Evolutionary conservation across 2,113 vertebrate genomes (phyloP), one percentile per base, ranked within the genome.

Genomic region (Rhegmatorhina hoffmannsi): DNA sequence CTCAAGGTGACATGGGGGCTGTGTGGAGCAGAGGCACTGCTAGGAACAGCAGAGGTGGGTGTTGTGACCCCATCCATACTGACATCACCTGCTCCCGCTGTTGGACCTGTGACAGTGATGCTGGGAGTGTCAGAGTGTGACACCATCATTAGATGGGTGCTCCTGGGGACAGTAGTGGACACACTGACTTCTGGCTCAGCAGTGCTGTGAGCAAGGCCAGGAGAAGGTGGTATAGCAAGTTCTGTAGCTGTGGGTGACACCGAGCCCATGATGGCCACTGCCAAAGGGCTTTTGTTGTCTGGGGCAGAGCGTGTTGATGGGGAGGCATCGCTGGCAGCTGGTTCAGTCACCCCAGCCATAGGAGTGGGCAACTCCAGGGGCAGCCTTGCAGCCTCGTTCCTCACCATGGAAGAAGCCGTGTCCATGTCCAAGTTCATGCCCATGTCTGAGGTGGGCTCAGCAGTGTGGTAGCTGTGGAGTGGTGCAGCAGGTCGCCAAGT

Each of bases 251-350:
- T 17, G 40, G 34, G 34, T 43, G 58, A 67, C 25, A 9, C 29
- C 0, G 0, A 46, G 19, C 29, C 79, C 43, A 11, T 1, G 7
- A 13, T 8, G 28, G 49, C 21, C 56, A 53, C 46, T n/a, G 62
- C 25, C 0, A 0, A 1, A 31, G 55, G 33, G 29, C 18, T 69
- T 63, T 46, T 53, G 34, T 40, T 83, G 60, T 11, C 11, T 0
- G 0, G 15, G 13, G 14, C 20, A 64, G 80, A 68, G 38, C 0
- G 43, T 68, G 59, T 11, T 1, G 0, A 12, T 0, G 4, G 7
- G 28, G 18, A 38, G 29, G 8, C n/a, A 36, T n/a, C 28, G 5
- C 12, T 0, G 3, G 26, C 15, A 13, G n/a, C 53, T 28, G 24
- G 12, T 26, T 73, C 53, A 47, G 52, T 26, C 25, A n/a, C 11